Evolutionary conservation across 2,113 vertebrate species (phyloP).

Genomic region (Malurus cyaneus): DNA sequence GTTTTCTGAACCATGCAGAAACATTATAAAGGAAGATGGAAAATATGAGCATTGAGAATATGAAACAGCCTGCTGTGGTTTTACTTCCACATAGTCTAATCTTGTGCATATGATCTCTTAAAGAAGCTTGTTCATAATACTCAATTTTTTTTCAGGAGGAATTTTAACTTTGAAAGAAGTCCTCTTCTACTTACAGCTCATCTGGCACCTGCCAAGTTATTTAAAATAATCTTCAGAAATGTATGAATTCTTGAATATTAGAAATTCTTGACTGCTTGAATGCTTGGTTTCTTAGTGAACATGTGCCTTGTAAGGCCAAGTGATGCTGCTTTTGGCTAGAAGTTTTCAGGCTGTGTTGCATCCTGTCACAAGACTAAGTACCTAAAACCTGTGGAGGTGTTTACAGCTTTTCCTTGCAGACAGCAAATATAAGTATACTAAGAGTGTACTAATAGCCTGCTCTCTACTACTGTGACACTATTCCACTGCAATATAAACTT

Average conservation of each 20-base stretch:
- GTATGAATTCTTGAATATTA: neutral
- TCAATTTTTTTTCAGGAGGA: neutral
- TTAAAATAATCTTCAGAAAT: neutral
- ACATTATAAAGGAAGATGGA: neutral
- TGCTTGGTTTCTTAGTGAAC: neutral
- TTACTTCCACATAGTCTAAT: neutral
- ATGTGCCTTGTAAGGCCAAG: neutral
- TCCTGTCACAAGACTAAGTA: neutral
- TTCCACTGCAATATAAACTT: neutral
- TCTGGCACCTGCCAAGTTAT: neutral
- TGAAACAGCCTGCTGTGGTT: neutral
- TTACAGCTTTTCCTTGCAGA: neutral
- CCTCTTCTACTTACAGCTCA: neutral
- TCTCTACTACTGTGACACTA: neutral
- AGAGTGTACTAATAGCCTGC: neutral
- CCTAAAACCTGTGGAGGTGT: neutral
- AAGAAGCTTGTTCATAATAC: neutral
- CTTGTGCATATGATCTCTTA: neutral
- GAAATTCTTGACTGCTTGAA: neutral
- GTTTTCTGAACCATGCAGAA: neutral
- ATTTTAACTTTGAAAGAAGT: neutral
- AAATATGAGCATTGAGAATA: neutral
- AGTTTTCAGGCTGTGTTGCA: neutral
- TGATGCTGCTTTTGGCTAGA: neutral
- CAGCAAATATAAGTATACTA: neutral